Evolutionary conservation across 2,113 vertebrate species (phyloP).

Genomic region (Shinisaurus crocodilurus): DNA sequence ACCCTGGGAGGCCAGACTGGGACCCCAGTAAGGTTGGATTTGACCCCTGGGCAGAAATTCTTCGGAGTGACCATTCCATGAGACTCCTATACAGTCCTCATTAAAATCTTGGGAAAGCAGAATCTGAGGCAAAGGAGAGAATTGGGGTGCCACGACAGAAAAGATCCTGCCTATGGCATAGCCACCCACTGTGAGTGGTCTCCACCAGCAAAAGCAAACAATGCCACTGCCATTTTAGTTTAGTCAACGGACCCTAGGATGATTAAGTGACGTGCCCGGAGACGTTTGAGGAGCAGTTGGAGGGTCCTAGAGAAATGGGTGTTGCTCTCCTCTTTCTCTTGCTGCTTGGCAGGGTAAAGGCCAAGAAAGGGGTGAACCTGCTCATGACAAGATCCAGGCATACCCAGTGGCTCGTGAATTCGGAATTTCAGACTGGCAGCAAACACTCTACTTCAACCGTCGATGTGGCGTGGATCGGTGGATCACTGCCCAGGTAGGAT

Average conservation of each 20-base stretch:
- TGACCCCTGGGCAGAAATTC: too few relatives aligned
- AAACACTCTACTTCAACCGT: constrained; percentile 96
- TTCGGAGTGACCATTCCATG: too few relatives aligned
- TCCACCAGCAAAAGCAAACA: background rate
- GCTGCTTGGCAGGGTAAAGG: constrained; percentile 89
- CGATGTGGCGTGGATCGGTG: constrained; percentile 85
- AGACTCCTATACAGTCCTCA: too few relatives aligned
- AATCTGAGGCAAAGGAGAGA: background rate
- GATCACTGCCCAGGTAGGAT: constrained; percentile 77
- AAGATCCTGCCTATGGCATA: background rate
- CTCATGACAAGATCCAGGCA: constrained; percentile 89
- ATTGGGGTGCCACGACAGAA: background rate
- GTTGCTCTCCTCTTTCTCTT: background rate
- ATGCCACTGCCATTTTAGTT: background rate
- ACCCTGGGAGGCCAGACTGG: too few relatives aligned
- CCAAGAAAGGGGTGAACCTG: constrained; percentile 97
- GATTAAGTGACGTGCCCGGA: background rate
- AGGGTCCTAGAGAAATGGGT: background rate
- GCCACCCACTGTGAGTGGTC: background rate
- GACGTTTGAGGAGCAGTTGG: rapidly evolving
- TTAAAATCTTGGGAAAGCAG: background rate
- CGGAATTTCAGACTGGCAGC: constrained; percentile 90
- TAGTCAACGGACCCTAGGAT: background rate
- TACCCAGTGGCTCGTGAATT: constrained; percentile 91
- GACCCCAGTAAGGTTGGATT: too few relatives aligned